Conservation (phyloP, 2,113 vertebrate species). For the Anolis sagrei region DNA sequence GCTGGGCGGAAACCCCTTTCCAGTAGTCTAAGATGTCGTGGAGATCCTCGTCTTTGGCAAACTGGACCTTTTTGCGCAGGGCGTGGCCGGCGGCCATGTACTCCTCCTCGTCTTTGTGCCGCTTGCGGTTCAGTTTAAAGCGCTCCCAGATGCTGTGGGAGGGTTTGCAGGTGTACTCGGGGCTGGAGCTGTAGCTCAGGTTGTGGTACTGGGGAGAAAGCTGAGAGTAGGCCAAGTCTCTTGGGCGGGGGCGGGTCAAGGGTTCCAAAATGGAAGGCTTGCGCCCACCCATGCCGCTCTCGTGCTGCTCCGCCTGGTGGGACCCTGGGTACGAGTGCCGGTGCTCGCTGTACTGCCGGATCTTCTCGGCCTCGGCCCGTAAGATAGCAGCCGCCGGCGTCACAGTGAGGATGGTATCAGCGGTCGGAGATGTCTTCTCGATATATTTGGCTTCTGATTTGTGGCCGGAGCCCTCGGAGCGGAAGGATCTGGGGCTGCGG, state of each 20-base stretch:
- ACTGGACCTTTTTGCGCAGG: slow-evolving; percentile 98
- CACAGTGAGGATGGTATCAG: slow-evolving; percentile 93
- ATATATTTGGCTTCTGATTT: slow-evolving; percentile 92
- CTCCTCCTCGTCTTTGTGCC: slow-evolving; percentile 95
- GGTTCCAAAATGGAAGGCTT: slow-evolving; percentile 96
- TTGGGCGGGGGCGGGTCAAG: slow-evolving; percentile 90
- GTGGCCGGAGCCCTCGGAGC: slow-evolving; percentile 80
- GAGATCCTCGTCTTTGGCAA: slow-evolving; percentile 98
- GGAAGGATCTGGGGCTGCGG: slow-evolving; percentile 93
- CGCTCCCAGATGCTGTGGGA: slow-evolving; percentile 97
- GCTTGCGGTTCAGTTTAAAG: slow-evolving; percentile 92
- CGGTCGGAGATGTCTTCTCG: slow-evolving; percentile 90
- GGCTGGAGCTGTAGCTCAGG: slow-evolving; percentile 95
- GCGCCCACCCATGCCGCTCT: slow-evolving; percentile 76
- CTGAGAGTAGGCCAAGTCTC: slow-evolving; percentile 95
- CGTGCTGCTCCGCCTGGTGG: slow-evolving; percentile 83
- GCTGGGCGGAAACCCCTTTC: slow-evolving; percentile 98
- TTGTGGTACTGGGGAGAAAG: slow-evolving; percentile 95
- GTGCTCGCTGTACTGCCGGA: slow-evolving; percentile 92
- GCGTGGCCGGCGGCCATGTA: slow-evolving; percentile 97
- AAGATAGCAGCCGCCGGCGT: slow-evolving; percentile 89
- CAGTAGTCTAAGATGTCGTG: slow-evolving; percentile 99
- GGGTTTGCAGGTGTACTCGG: slow-evolving; percentile 92
- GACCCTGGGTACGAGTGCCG: slow-evolving; percentile 94
- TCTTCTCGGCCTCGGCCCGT: slow-evolving; percentile 94